Percentiles rank a stretch among this genome's conserved stretches.
phyloP scores from a whole-genome alignment of 1,140 invertebrate genomes.

The Oreohelix idahoensis region DNA sequence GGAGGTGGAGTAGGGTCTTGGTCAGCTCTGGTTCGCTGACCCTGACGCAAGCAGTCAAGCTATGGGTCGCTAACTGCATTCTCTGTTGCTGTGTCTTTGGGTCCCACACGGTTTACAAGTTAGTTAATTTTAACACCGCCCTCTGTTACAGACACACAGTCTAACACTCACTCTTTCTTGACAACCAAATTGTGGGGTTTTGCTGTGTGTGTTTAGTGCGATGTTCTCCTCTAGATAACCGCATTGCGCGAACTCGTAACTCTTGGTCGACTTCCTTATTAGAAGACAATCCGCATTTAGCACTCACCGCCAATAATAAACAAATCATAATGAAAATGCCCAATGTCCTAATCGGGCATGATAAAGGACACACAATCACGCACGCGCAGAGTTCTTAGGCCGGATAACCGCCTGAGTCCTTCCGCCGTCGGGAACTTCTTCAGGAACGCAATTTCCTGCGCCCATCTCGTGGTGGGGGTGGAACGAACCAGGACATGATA shows the following conservation, averaged over 20 bases:
- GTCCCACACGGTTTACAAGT: too few relatives aligned
- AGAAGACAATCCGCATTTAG: slow-evolving; percentile 27
- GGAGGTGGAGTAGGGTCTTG: too few relatives aligned
- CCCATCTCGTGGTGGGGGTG: slow-evolving; percentile 7
- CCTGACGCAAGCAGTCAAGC: too few relatives aligned
- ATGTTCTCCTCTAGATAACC: background rate
- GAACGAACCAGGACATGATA: background rate
- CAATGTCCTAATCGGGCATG: background rate
- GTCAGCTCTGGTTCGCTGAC: too few relatives aligned
- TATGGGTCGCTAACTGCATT: too few relatives aligned
- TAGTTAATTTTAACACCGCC: too few relatives aligned
- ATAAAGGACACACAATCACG: slow-evolving; percentile 35
- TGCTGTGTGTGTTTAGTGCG: too few relatives aligned
- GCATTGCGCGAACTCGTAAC: background rate
- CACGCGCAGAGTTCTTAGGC: slow-evolving; percentile 20
- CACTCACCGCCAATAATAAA: slow-evolving; percentile 19
- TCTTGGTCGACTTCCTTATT: slow-evolving; percentile 1
- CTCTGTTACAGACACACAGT: too few relatives aligned
- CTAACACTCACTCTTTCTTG: too few relatives aligned
- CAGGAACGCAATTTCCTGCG: slow-evolving; percentile 34
- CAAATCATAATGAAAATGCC: slow-evolving; percentile 30
- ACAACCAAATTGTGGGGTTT: too few relatives aligned
- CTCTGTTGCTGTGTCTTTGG: too few relatives aligned
- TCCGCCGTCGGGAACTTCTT: slow-evolving; percentile 32
- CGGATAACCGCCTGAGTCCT: slow-evolving; percentile 35